Percentiles rank a stretch among this genome's conserved stretches.
phyloP scores from a whole-genome alignment of 2,888 invertebrate species.

The Corbicula japonica region DNA sequence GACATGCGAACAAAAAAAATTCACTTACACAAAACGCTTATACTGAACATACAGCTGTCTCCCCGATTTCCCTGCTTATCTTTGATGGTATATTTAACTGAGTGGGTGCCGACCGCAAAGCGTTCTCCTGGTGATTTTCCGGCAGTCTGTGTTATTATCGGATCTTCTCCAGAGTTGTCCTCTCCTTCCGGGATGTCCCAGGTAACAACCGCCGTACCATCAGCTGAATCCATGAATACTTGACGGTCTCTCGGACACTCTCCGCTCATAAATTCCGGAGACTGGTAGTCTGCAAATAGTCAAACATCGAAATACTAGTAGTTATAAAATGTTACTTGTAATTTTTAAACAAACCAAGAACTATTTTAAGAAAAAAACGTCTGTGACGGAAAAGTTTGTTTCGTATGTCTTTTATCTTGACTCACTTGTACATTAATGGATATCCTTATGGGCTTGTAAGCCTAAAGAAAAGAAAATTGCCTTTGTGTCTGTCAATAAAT shows the following conservation, averaged over 20 bases:
- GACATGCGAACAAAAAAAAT: too few relatives aligned
- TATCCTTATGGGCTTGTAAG: too few relatives aligned
- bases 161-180: constrained; percentile 8
- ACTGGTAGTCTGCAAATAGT: too few relatives aligned
- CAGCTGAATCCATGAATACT: constrained; percentile 1
- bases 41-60: constrained; percentile 10
- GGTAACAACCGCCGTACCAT: constrained; percentile 27
- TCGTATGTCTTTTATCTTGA: too few relatives aligned
- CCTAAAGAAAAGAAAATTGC: too few relatives aligned
- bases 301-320: too few relatives aligned
- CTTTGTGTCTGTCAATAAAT: too few relatives aligned
- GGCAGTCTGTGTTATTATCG: constrained; percentile 1
- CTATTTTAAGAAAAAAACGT: too few relatives aligned
- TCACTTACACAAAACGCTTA: constrained; percentile 29
- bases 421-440: too few relatives aligned
- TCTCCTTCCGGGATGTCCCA: constrained; percentile 20
- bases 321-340: too few relatives aligned
- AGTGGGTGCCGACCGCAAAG: background rate
- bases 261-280: background rate
- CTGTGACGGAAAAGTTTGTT: too few relatives aligned
- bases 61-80: constrained; percentile 21
- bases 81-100: constrained; percentile 4
- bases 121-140: background rate
- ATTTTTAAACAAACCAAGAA: too few relatives aligned
- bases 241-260: constrained; percentile 12